Base-by-base conservation (phyloP, 2,888 invertebrate species). In the Plebejus anna region DNA sequence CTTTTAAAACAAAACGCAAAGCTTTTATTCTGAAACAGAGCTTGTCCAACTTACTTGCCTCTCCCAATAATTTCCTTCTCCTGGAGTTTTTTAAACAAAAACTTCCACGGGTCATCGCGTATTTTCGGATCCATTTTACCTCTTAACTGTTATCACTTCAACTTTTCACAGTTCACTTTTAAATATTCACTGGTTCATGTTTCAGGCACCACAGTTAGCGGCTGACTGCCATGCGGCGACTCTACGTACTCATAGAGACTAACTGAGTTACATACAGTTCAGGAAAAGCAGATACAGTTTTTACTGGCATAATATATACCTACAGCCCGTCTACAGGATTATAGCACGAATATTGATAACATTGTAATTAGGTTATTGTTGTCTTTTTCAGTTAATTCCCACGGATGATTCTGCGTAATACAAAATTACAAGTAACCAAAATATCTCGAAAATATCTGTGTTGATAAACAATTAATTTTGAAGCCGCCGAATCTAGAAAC, bases 31-130 rank as follows among this genome's bases (percentile, higher is more conserved):
- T 66, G 32, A 66, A 66, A 9, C 22, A 66, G 32, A 66, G 66
- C 32, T 66, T 66, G 36, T 32, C 47, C 77, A 75, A 76, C 93
- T 89, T 83, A 93, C 93, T 89, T 89, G 83, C 81, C 87, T 76
- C 84, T 85, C 79, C 88, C 88, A 47, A 93, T 85, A 78, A 93
- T 87, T 79, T 92, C 89, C 77, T 86, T 87, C 71, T 93, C 90
- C 79, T 92, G 90, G 47, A 94, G 84, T 79, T 88, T 91, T 80
- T 86, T 90, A 77, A 85, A 92, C 76, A 94, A 86, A 80, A 89
- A 91, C 79, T 82, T 89, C 94, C 94, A 94, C 1, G 90, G 90
- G 80, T 93, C 93, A 11, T 87, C 84, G 16, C 83, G 81, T 6
- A 79, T 77, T 80, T 82, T 83, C 76, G 80, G 81, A 76, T 86